These are phyloP conservation scores for Phalanger gymnotis DNA, from an alignment of 2,797 vertebrate genomes.

Conservation along the genomic window DNA sequence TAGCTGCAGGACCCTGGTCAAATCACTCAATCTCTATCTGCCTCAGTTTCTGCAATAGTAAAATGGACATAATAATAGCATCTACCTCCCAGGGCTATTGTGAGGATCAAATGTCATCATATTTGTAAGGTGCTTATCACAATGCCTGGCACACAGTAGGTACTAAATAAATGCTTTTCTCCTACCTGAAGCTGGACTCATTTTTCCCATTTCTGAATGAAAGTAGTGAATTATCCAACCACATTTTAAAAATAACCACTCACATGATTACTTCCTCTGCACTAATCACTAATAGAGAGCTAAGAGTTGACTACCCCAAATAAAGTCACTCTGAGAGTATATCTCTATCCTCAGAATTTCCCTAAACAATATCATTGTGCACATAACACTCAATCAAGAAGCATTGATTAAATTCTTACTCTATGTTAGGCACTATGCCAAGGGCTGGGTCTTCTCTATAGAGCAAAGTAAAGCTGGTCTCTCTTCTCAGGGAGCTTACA, in stretches of 20 bases:
- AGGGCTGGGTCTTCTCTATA: too few species aligned
- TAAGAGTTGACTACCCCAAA: neutral
- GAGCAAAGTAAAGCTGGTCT: too few species aligned
- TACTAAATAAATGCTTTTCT: neutral
- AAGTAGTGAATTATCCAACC: neutral
- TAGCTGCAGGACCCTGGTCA: neutral
- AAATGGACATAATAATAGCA: neutral
- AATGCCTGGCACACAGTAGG: neutral
- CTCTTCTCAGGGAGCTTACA: too few species aligned
- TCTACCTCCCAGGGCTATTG: neutral
- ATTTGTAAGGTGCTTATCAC: neutral
- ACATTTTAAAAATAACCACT: neutral
- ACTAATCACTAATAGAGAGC: neutral
- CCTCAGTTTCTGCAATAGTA: neutral
- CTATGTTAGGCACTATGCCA: too few species aligned
- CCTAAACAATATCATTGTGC: neutral
- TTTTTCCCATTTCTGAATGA: neutral
- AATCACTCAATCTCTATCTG: neutral
- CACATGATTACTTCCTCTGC: too few species aligned
- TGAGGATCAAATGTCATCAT: neutral
- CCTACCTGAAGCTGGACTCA: neutral
- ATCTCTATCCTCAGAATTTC: neutral
- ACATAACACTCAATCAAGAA: neutral
- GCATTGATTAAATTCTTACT: neutral
- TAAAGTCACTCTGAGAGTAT: neutral